phyloP scores from a whole-genome alignment of 2,113 vertebrate genomes.

The Rafetus swinhoei region DNA sequence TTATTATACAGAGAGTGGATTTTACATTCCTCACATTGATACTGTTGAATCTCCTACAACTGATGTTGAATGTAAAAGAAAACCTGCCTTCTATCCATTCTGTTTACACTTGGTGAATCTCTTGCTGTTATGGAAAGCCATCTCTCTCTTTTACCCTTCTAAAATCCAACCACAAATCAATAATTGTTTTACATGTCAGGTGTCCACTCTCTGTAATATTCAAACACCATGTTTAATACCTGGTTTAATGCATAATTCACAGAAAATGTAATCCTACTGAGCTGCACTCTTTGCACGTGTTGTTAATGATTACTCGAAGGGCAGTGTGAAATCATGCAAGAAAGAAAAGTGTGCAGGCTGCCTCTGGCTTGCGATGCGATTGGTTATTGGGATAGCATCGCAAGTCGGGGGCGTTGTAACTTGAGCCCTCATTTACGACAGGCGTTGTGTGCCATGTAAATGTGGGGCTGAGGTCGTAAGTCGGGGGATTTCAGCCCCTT shows the following conservation, averaged over 20 bases:
- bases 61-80: constrained; percentile 1
- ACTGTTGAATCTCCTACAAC: background rate
- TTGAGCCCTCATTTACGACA: no score
- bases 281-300: background rate
- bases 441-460: no score
- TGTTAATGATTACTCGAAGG: background rate
- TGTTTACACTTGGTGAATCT: background rate
- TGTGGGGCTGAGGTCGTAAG: no score
- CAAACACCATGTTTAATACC: background rate
- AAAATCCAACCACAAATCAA: constrained; percentile 6
- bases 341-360: background rate
- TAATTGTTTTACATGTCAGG: constrained; percentile 2
- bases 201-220: background rate
- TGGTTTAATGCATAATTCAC: background rate
- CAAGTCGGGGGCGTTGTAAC: no score
- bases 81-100: background rate
- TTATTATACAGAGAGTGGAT: background rate
- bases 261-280: background rate
- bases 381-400: no score
- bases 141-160: background rate
- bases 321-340: background rate
- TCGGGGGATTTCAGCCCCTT: no score
- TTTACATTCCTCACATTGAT: background rate
- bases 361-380: no score
- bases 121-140: background rate